Evolutionary conservation across 2,797 vertebrate species (phyloP).

Genomic region (Rhadinocentrus ornatus): DNA sequence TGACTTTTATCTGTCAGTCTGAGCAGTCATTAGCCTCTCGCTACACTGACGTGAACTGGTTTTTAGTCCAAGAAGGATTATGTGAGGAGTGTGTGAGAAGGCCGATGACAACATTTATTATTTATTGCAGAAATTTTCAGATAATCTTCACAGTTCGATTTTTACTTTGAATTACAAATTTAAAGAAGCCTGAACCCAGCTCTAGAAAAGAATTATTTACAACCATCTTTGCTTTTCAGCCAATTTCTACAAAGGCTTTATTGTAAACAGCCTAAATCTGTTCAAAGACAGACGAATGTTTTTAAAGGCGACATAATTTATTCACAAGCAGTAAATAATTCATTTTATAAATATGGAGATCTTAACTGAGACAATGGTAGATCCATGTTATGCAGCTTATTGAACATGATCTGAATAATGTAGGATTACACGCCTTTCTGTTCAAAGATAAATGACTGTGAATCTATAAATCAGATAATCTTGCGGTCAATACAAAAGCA

Average conservation of each 20-base stretch:
- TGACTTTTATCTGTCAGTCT: slow-evolving; percentile 25
- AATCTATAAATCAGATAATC: slow-evolving; percentile 62
- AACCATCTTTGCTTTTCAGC: slow-evolving; percentile 1
- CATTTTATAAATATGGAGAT: slow-evolving; percentile 49
- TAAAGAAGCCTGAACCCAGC: neutral
- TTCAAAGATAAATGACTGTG: slow-evolving; percentile 56
- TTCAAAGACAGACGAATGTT: slow-evolving; percentile 47
- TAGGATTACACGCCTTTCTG: slow-evolving; percentile 52
- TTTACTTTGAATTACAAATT: slow-evolving; percentile 16
- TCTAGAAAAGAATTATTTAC: slow-evolving; percentile 14
- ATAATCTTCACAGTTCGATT: neutral
- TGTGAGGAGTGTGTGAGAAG: neutral
- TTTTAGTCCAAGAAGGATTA: slow-evolving; percentile 2
- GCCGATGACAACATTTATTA: neutral
- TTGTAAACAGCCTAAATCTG: slow-evolving; percentile 43
- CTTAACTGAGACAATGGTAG: slow-evolving; percentile 39
- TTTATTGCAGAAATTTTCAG: slow-evolving; percentile 4
- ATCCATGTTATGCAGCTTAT: slow-evolving; percentile 51
- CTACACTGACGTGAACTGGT: slow-evolving; percentile 2
- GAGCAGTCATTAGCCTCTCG: slow-evolving; percentile 10
- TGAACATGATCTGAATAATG: slow-evolving; percentile 60
- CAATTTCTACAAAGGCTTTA: neutral
- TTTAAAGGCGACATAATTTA: slow-evolving; percentile 37
- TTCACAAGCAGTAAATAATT: slow-evolving; percentile 41
- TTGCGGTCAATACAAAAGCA: slow-evolving; percentile 40